Conservation (phyloP, 2,113 vertebrate genomes). For the Quiscalus mexicanus region DNA sequence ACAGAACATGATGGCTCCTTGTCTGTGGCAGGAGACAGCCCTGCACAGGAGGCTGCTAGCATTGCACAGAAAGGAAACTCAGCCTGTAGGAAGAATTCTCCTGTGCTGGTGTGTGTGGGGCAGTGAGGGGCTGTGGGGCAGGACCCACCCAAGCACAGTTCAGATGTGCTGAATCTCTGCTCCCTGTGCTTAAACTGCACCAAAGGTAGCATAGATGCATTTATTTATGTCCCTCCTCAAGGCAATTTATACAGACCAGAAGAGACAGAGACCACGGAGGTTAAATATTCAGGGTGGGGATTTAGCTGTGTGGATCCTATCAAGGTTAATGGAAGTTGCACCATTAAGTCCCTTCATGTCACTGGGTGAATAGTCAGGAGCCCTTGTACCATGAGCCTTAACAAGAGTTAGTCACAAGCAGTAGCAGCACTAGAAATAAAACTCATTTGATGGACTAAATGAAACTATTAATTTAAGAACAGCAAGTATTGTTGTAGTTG, state of each 20-base stretch:
- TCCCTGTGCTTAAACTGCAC: neutral
- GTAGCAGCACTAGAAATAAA: neutral
- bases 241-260: slow-evolving; percentile 30
- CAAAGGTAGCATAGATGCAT: neutral
- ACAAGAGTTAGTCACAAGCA: neutral
- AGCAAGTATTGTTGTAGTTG: neutral
- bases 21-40: neutral
- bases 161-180: neutral
- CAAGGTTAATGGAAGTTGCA: slow-evolving; percentile 50
- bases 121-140: neutral
- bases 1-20: neutral
- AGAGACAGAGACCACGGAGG: slow-evolving; percentile 2
- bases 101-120: neutral
- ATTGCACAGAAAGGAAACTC: neutral
- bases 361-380: neutral
- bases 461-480: neutral
- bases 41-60: neutral
- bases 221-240: slow-evolving; percentile 11
- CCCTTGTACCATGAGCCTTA: neutral
- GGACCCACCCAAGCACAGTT: neutral
- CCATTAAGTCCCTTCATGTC: neutral
- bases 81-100: neutral
- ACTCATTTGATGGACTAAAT: neutral
- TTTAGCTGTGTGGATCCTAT: slow-evolving; percentile 20
- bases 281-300: slow-evolving; percentile 50